A percentile compares a stretch with the other conserved stretches of the same genome.
Evolutionary conservation across 2,113 vertebrate genomes (phyloP).

Genomic region (Trichechus manatus): DNA sequence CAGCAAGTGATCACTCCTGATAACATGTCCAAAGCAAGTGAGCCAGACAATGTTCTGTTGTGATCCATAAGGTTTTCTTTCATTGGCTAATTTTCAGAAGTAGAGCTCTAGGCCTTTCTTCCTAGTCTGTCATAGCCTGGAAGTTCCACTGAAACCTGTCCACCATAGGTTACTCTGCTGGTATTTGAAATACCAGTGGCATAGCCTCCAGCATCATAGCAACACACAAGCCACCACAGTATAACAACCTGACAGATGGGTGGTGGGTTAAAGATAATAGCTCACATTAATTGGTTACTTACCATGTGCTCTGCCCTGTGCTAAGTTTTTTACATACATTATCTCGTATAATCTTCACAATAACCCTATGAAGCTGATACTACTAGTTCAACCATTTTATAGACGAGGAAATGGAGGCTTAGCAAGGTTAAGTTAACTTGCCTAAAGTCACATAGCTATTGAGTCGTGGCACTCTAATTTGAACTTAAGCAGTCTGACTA

Average conservation of each 20-base stretch:
- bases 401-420: not conserved
- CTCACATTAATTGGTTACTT: not conserved
- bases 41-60: not conserved
- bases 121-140: not conserved
- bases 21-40: not conserved
- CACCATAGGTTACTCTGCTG: not conserved
- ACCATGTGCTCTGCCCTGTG: not conserved
- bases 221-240: not conserved
- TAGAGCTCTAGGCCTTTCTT: not conserved
- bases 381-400: not conserved
- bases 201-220: not conserved
- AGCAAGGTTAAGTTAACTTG: not conserved
- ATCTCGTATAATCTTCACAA: constrained; percentile 1
- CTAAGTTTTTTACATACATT: not conserved
- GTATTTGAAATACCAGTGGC: not conserved
- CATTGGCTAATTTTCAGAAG: not conserved
- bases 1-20: not conserved
- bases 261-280: constrained; percentile 31
- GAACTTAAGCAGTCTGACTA: not conserved
- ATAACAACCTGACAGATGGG: not conserved
- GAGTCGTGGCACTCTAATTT: not conserved
- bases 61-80: not conserved
- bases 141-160: not conserved
- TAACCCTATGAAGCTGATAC: not conserved
- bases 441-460: not conserved